A percentile compares a stretch with the other conserved stretches of the same genome.
phyloP scores from a whole-genome alignment of 2,888 invertebrate species.

The Tachina fera region DNA sequence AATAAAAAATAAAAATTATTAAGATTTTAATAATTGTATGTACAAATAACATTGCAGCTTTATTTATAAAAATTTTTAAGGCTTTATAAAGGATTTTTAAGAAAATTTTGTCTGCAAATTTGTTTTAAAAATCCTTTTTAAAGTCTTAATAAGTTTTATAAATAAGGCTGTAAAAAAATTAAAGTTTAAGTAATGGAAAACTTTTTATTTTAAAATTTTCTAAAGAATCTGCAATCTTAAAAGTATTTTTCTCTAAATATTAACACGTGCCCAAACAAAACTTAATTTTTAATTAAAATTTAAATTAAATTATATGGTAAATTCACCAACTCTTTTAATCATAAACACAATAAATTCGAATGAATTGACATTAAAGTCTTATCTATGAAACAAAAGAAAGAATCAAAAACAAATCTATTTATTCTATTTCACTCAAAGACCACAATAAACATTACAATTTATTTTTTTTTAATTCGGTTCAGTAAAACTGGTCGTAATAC shows the following conservation, averaged over 20 bases:
- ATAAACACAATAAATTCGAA: constrained; percentile 4
- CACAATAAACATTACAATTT: constrained; percentile 16
- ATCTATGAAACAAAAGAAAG: neutral
- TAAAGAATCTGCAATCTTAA: no score
- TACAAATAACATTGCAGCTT: no score
- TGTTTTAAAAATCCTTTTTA: no score
- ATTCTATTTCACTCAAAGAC: constrained; percentile 3
- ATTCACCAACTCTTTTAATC: neutral
- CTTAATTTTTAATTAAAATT: neutral
- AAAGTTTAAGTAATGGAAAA: no score
- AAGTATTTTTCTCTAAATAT: neutral
- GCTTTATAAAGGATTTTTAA: no score
- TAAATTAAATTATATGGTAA: neutral
- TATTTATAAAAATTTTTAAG: no score
- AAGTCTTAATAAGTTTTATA: no score
- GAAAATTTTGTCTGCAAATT: no score
- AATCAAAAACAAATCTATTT: constrained; percentile 1
- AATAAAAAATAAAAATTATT: no score
- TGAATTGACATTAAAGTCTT: neutral
- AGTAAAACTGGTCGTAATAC: constrained; percentile 46
- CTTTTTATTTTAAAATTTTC: no score
- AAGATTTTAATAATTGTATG: no score
- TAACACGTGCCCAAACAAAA: neutral
- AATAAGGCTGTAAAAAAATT: no score
- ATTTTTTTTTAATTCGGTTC: neutral